Evolutionary conservation across 37 sponge, comb jelly and placozoan genomes (phyloP).

Genomic region (Dysidea cf. avara): DNA sequence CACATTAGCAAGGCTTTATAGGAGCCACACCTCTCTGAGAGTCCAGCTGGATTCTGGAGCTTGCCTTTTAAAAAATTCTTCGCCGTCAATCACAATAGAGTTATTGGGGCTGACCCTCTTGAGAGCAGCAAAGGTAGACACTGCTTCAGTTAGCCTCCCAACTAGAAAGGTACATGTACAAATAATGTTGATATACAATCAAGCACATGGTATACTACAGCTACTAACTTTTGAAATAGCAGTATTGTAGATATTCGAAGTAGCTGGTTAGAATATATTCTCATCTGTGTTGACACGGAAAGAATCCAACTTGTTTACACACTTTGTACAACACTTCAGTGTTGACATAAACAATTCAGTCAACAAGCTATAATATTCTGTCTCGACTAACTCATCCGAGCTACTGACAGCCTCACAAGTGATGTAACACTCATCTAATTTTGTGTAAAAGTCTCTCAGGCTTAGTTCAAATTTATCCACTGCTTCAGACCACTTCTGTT

Average conservation of each 20-base stretch:
- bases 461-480: slow-evolving; percentile 37
- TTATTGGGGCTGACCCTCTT: too few relatives aligned
- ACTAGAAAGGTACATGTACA: too few relatives aligned
- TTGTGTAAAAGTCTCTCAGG: slow-evolving; percentile 23
- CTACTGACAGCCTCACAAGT: background rate
- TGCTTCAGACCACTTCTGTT: slow-evolving; percentile 32
- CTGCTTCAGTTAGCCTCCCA: too few relatives aligned
- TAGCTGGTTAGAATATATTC: slow-evolving; percentile 60
- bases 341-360: slow-evolving; percentile 1
- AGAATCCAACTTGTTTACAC: slow-evolving; percentile 52
- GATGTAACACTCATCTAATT: slow-evolving; percentile 36
- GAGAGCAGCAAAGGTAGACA: too few relatives aligned
- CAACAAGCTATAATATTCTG: slow-evolving; percentile 4
- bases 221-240: slow-evolving; percentile 65
- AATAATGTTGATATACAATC: too few relatives aligned
- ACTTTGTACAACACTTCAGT: slow-evolving; percentile 54
- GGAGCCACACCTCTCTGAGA: background rate
- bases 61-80: too few relatives aligned
- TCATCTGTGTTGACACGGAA: slow-evolving; percentile 32
- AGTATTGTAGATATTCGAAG: slow-evolving; percentile 73
- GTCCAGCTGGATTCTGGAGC: too few relatives aligned
- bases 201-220: too few relatives aligned
- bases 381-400: too few relatives aligned
- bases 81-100: too few relatives aligned
- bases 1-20: too few relatives aligned